Evolutionary conservation across 2,113 vertebrate species (phyloP).

Genomic region (Boleophthalmus pectinirostris): DNA sequence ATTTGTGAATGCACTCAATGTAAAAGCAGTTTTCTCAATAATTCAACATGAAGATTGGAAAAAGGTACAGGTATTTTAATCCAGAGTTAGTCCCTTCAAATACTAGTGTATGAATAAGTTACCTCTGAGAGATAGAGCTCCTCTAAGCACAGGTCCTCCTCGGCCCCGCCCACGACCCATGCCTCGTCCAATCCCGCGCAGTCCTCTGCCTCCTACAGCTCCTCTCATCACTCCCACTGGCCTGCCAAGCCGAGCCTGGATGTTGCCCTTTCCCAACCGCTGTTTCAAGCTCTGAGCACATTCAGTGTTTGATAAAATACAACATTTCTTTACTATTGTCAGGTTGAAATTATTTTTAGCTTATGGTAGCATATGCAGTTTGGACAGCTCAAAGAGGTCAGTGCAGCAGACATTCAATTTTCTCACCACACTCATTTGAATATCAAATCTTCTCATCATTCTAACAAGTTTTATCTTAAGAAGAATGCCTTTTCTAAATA

Average conservation of each 20-base stretch:
- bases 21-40: too few relatives aligned
- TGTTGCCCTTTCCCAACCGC: conserved; percentile 95
- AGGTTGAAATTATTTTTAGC: background rate
- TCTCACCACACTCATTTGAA: background rate
- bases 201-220: conserved; percentile 78
- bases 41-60: too few relatives aligned
- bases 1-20: too few relatives aligned
- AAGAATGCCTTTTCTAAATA: too few relatives aligned
- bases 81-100: too few relatives aligned
- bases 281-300: conserved; percentile 91
- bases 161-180: conserved; percentile 84
- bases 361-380: background rate
- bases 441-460: background rate
- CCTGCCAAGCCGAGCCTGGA: conserved; percentile 93
- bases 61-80: too few relatives aligned
- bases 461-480: too few relatives aligned
- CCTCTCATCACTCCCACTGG: conserved; percentile 85
- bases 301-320: background rate
- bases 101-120: background rate
- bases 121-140: conserved; percentile 89
- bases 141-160: conserved; percentile 81
- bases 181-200: conserved; percentile 85
- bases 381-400: too few relatives aligned
- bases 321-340: background rate
- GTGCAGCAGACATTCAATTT: background rate